Base-by-base conservation (phyloP, 2,888 invertebrate species). In the Drosophila melanosoma region DNA sequence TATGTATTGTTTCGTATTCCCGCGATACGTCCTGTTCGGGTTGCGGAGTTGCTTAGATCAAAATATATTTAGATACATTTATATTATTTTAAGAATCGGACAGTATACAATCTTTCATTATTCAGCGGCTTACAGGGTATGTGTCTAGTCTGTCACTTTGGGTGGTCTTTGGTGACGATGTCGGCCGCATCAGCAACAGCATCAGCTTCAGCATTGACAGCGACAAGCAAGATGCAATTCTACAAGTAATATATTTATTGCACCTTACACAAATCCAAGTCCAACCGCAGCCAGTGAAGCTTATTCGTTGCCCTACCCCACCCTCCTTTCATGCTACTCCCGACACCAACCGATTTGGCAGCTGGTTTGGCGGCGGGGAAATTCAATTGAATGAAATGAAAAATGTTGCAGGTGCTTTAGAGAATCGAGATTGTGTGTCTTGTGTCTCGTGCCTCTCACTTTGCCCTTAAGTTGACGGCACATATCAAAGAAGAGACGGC, bases 221-320 rank as follows among this genome's bases (percentile, higher is more conserved):
- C 78, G 36, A 52, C 62, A 70, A 71, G 82, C 79, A 65, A 84
- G 87, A 74, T 87, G 81, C 79, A 89, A 81, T 83, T 84, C 77
- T 69, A 69, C 69, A 62, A 64, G 80, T 74, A 82, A 79, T 85
- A 74, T 78, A 87, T 81, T 83, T 77, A 88, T 82, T 86, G 79
- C 80, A 80, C 79, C 74, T 83, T 83, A 76, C 87, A 83, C 76
- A 85, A 81, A 80, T 82, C 81, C 23, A 15, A 45, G 81, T 70
- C 73, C 72, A 51, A 69, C 75, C 75, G 45, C 74, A 74, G 65
- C 38, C 54, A n/a, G n/a, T 38, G 40, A 35, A 54, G 23, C 45
- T 26, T 45, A 15, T 15, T 26, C 45, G 45, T 23, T 65, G 38
- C 49, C 48, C 23, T 8, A 33, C 3, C 0, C 3, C n/a, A 6